Base-by-base conservation (phyloP, 2,888 invertebrate genomes). In the Helobdella robusta region DNA sequence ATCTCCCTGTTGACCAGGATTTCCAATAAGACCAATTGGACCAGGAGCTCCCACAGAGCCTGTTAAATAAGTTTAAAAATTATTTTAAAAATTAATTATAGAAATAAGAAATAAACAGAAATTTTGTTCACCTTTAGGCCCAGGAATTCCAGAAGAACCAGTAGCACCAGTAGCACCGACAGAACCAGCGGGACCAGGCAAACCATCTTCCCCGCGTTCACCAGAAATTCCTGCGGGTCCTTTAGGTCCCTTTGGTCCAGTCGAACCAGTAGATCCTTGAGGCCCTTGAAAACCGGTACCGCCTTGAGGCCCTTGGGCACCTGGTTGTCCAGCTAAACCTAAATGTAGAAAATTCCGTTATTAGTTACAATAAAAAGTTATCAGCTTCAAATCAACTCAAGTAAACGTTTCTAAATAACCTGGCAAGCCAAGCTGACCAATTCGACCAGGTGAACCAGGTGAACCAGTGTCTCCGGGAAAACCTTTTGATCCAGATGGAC, bases 171-270 rank as follows among this genome's bases (percentile, higher is more conserved):
- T 46, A 48, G 56, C 34, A 40, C 68, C 68, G 30, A 63, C 25
- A n/a, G 66, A 34, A 40, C 68, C 68, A 18, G 46, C 30, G 6
- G 58, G 63, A 18, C 68, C 68, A 0, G 59, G 30, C 11, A 11
- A 30, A 0, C 66, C 66, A 35, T 23, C 23, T 23, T 54, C 4
- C 25, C 66, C 61, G 25, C 50, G 60, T 59, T 44, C 61, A 58
- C 67, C 69, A n/a, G n/a, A 35, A 28, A 28, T n/a, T n/a, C 62
- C 18, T 32, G 46, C 28, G 28, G 58, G 28, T 35, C 62, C 62
- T 4, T 48, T 46, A 36, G 40, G 46, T 8, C 58, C 69, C 28
- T n/a, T 71, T 81, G 59, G 63, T 36, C 69, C 69, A n/a, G 20
- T 1, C 6, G 61, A 56, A 59, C 70, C 70, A 28, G 68, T 30